Percentiles rank a stretch among this genome's conserved stretches.
Conservation (phyloP, 2,797 vertebrate species). For the Platyrinchus mystaceus region DNA sequence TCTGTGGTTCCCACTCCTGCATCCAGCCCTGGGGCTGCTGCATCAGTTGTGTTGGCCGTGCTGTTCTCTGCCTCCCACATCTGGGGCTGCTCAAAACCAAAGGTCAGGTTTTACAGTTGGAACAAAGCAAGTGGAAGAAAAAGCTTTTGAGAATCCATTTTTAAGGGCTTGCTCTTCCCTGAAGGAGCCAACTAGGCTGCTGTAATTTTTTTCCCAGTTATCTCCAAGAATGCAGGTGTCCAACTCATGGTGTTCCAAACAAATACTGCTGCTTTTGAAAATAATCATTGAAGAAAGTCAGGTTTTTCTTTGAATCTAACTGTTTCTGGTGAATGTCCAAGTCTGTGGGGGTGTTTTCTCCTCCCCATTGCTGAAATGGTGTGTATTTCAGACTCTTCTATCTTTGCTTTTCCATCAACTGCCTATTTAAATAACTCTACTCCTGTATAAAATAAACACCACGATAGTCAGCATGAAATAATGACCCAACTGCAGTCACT, state of each 20-base stretch:
- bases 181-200: neutral
- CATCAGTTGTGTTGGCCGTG: neutral
- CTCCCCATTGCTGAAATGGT: neutral
- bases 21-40: rapidly evolving
- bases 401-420: neutral
- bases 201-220: neutral
- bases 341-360: neutral
- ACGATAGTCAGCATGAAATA: neutral
- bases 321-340: constrained; percentile 14
- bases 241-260: neutral
- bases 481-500: neutral
- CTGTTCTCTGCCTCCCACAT: neutral
- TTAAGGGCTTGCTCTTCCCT: neutral
- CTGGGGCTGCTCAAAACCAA: neutral
- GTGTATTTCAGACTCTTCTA: neutral
- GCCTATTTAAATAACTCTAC: neutral
- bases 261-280: neutral
- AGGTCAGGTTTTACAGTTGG: neutral
- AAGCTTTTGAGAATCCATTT: neutral
- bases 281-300: neutral
- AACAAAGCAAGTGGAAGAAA: neutral
- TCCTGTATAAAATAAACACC: neutral
- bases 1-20: neutral
- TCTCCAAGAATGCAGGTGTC: neutral
- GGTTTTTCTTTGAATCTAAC: neutral